Evolutionary conservation across 1,140 invertebrate genomes (phyloP), one percentile per base, ranked within the genome.

Genomic region (Onthophagus taurus): DNA sequence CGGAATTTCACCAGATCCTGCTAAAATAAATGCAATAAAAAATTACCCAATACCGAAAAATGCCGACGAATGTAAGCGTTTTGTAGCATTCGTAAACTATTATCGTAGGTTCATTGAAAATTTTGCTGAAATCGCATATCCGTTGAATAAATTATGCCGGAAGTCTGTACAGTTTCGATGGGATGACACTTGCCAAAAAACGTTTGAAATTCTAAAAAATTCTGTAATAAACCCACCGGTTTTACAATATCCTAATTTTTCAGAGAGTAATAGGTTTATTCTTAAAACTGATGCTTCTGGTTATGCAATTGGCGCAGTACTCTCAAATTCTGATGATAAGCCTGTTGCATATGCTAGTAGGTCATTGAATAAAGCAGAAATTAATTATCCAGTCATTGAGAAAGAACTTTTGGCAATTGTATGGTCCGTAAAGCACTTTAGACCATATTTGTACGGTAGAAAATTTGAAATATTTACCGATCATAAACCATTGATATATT

Each of bases 1-100:
- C 7, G 55, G 61, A 7, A 49, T 54, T 21, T 12, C 16, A 38
- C 48, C 49, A 13, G 51, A 57, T 31, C 48, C 41, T 4, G 31
- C 18, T n/a, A 55, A 52, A 48, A 44, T 51, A 4, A 35, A 50
- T 34, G 49, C 47, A 14, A 17, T 31, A 7, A 17, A 18, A 14
- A 18, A 16, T 13, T 31, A 31, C n/a, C 12, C 39, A n/a, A 17
- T 42, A 6, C 26, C 29, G 19, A 42, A 30, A 42, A 20, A 39
- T 24, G 7, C 9, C 16, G 4, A 17, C 16, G 5, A 37, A 17
- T 11, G 16, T 18, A 37, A 37, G 31, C 8, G 31, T 8, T 33
- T n/a, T 33, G 31, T 33, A 33, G 31, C 31, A 33, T 33, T 33
- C 14, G 5, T 14, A 33, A 33, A 33, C 14, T 33, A 14, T 14